Evolutionary conservation across 2,797 vertebrate species (phyloP).

Genomic region (Euphonia xanthogaster): DNA sequence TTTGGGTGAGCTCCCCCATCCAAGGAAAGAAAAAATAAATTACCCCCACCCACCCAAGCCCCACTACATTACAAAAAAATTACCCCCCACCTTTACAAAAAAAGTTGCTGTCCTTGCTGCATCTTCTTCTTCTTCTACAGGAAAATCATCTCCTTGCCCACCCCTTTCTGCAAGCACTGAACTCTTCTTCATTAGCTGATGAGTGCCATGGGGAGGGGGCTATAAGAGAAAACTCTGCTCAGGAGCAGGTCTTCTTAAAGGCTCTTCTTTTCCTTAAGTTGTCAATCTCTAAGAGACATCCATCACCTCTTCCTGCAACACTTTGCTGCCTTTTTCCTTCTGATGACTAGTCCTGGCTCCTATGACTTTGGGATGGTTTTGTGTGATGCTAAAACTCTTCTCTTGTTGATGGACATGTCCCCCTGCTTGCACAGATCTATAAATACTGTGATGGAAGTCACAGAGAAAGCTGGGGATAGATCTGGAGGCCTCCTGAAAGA

Average conservation of each 20-base stretch:
- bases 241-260: background rate
- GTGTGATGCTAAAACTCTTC: background rate
- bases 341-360: background rate
- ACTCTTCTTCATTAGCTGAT: background rate
- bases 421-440: background rate
- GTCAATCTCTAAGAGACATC: background rate
- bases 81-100: background rate
- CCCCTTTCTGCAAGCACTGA: background rate
- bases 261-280: background rate
- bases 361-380: background rate
- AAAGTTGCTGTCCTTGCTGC: background rate
- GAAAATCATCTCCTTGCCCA: background rate
- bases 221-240: background rate
- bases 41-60: fast-evolving
- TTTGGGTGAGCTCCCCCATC: background rate
- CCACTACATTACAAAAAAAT: no score
- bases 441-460: background rate
- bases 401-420: background rate
- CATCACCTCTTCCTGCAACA: background rate
- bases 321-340: background rate
- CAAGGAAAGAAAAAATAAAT: background rate
- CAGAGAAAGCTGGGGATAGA: background rate
- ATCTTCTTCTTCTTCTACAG: background rate
- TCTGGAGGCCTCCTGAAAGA: background rate
- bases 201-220: fast-evolving